Evolutionary conservation across 1,140 invertebrate species (phyloP).

Genomic region (Sitobion miscanthi): DNA sequence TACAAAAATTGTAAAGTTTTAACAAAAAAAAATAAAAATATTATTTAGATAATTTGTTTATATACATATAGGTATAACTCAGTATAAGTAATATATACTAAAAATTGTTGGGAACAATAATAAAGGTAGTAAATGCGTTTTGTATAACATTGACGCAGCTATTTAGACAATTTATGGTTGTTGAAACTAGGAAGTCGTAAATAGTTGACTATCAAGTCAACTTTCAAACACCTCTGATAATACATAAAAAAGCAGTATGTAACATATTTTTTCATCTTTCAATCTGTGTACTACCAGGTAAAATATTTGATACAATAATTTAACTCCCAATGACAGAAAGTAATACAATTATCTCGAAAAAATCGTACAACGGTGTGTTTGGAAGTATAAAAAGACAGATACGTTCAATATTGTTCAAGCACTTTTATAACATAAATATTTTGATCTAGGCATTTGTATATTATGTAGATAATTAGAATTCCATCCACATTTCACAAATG

Average conservation of each 20-base stretch:
- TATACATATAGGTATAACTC: no score
- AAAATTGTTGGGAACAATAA: background rate
- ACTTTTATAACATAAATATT: background rate
- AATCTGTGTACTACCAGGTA: background rate
- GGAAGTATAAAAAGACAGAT: background rate
- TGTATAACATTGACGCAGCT: background rate
- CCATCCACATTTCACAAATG: background rate
- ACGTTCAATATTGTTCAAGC: background rate
- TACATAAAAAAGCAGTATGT: background rate
- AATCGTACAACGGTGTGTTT: background rate
- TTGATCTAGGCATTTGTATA: background rate
- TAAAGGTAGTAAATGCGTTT: background rate
- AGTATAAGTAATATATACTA: background rate
- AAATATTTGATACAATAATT: slow-evolving; percentile 19
- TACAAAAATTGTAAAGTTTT: no score
- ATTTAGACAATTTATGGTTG: background rate
- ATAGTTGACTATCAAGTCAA: background rate
- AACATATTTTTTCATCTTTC: background rate
- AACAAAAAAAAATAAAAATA: no score
- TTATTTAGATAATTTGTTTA: no score
- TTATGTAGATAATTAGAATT: no score
- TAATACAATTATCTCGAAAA: background rate
- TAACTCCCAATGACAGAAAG: background rate
- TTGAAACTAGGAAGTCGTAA: background rate
- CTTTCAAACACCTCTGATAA: background rate